Evolutionary conservation across 2,797 vertebrate species (phyloP), one percentile per base, ranked within the genome.

Genomic region (Leptodactylus fallax): DNA sequence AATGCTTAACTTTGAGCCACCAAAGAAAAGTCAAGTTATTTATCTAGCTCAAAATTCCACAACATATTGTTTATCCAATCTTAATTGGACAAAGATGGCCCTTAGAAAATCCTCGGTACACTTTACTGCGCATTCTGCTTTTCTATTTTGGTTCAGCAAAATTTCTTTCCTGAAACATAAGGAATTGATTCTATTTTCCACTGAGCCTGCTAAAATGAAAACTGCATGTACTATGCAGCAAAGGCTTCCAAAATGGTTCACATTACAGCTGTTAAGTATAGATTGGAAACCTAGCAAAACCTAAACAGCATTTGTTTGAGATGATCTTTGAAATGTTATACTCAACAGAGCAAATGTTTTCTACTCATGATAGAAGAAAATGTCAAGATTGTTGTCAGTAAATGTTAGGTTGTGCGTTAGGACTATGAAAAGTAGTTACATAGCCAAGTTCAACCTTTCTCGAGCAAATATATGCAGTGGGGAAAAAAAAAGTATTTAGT

Each of bases 171-270:
- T 45, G 27, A 63, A 80, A 49, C 63, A 25, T 72, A 45, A 80
- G 77, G 78, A 79, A 80, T 86, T 80, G 27, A 86, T 80, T 72
- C 21, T 5, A 71, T 72, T 80, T 86, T 86, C 85, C 78, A 80
- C 63, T 60, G 78, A 71, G 25, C 21, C 36, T 19, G 27, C 53
- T 58, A 45, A 81, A 86, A 80, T 80, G 14, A 86, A 79, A 81
- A 72, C 85, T 27, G 14, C 36, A 19, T 61, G 61, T 79, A 56
- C 47, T 16, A 47, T 10, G 51, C 53, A 6, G 45, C 4, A 21
- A 17, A 27, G 53, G 5, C 47, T 45, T 69, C 85, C 63, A 58
- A 14, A 72, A 80, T 25, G 65, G 69, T 65, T 45, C 25, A 60
- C 23, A 80, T 78, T 80, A 67, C 78, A 56, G 51, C 47, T n/a